Percentiles rank a stretch among this genome's conserved stretches.
These are phyloP conservation scores for Porites australiensis DNA, from an alignment of 64 coral and sea anemone genomes.

Conservation along the genomic window DNA sequence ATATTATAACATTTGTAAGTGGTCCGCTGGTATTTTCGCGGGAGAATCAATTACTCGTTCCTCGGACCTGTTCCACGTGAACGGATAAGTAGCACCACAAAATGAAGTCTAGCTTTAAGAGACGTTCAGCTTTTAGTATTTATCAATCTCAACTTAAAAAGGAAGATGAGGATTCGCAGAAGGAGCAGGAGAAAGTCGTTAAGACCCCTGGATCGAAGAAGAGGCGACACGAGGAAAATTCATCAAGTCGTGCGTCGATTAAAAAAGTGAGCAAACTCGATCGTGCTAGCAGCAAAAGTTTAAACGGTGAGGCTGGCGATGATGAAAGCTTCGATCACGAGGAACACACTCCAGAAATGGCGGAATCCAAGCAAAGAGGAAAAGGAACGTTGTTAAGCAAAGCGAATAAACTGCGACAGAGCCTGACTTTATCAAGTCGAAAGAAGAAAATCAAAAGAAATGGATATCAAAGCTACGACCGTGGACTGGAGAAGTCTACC, in stretches of 20 bases:
- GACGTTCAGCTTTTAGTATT: constrained; percentile 65
- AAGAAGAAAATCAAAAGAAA: constrained; percentile 77
- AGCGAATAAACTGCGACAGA: constrained; percentile 84
- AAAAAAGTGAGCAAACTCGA: constrained; percentile 49
- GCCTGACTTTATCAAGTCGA: constrained; percentile 77
- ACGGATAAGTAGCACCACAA: neutral
- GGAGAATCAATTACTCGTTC: neutral
- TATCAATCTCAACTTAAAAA: constrained; percentile 51
- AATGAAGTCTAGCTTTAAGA: constrained; percentile 30
- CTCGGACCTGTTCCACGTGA: neutral
- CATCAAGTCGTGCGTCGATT: constrained; percentile 23
- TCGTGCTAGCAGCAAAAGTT: constrained; percentile 26
- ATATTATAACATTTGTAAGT: neutral
- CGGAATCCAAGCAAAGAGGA: constrained; percentile 52
- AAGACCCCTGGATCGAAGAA: constrained; percentile 37
- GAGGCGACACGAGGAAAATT: constrained; percentile 50
- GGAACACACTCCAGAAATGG: constrained; percentile 6
- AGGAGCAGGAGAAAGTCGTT: neutral
- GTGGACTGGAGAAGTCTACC: constrained; percentile 18
- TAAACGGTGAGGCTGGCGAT: neutral
- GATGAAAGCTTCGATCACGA: constrained; percentile 6
- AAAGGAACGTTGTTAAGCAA: constrained; percentile 67
- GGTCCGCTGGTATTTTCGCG: constrained; percentile 10
- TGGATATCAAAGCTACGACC: constrained; percentile 56
- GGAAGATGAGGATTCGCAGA: constrained; percentile 24